Conservation (phyloP, 37 sponge, comb jelly and placozoan genomes). For the Crambe crambe region DNA sequence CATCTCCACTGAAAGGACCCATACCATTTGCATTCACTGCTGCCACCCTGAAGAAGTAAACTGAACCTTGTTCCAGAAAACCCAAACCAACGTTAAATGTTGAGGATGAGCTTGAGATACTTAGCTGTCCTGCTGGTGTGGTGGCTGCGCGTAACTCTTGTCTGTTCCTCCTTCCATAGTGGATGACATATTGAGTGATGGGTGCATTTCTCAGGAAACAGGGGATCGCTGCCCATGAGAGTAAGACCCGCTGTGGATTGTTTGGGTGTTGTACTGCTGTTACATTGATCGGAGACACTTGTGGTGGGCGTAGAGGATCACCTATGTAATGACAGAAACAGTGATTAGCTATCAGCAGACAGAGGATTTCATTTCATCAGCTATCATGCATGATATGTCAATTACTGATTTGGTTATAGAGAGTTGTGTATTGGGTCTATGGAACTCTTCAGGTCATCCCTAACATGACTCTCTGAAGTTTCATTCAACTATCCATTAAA, state of each 20-base stretch:
- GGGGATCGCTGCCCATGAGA: not conserved
- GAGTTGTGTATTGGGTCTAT: too few relatives aligned
- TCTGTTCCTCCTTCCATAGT: not conserved
- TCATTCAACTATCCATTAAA: too few relatives aligned
- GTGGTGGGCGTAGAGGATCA: not conserved
- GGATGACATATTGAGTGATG: not conserved
- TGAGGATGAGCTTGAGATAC: not conserved
- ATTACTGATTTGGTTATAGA: too few relatives aligned
- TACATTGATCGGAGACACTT: not conserved
- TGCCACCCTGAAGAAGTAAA: conserved; percentile 2
- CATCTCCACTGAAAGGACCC: not conserved
- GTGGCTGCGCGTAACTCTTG: not conserved
- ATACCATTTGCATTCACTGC: not conserved
- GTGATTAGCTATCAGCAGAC: too few relatives aligned
- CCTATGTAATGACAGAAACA: too few relatives aligned
- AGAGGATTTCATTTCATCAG: too few relatives aligned
- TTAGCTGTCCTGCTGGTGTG: not conserved
- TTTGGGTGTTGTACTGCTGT: not conserved
- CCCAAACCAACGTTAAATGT: not conserved
- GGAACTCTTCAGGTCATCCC: too few relatives aligned
- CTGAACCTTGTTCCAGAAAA: not conserved
- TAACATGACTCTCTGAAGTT: too few relatives aligned
- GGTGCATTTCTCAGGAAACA: not conserved
- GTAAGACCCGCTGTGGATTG: not conserved
- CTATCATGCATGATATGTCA: too few relatives aligned